Conservation (phyloP, 2,888 invertebrate species). For the Aphidoletes aphidimyza region DNA sequence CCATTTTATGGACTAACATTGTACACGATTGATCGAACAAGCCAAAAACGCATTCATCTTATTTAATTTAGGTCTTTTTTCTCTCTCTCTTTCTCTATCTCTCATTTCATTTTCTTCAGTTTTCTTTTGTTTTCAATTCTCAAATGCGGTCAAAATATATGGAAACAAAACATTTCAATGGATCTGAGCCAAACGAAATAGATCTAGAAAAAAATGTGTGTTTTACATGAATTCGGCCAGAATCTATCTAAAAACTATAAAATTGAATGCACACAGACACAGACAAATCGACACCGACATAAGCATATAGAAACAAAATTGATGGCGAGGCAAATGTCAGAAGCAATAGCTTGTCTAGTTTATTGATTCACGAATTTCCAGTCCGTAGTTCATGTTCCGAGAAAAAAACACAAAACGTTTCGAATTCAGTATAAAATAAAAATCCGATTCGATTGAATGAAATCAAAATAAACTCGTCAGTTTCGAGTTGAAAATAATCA, state of each 20-base stretch:
- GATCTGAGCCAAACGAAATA: background rate
- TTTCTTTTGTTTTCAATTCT: background rate
- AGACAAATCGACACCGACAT: too few species aligned
- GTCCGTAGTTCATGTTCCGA: too few species aligned
- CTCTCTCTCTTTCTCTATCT: too few species aligned
- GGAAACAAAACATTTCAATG: background rate
- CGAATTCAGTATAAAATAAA: background rate
- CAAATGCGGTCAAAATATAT: background rate
- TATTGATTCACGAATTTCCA: background rate
- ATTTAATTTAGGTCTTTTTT: background rate
- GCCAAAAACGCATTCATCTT: constrained; percentile 18
- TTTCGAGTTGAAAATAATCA: background rate
- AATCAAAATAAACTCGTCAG: too few species aligned
- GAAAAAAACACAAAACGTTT: background rate
- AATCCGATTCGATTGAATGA: too few species aligned
- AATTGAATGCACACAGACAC: background rate
- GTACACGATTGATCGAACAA: background rate
- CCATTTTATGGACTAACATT: background rate
- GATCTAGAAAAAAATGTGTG: background rate
- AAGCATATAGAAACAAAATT: background rate
- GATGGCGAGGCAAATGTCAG: constrained; percentile 8
- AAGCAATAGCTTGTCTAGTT: background rate
- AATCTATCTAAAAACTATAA: background rate
- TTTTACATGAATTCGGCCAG: background rate
- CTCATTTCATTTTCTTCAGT: background rate